A percentile compares a stretch with the other conserved stretches of the same genome.
Conservation (phyloP, 1,140 invertebrate species). For the Gerris buenoi region DNA sequence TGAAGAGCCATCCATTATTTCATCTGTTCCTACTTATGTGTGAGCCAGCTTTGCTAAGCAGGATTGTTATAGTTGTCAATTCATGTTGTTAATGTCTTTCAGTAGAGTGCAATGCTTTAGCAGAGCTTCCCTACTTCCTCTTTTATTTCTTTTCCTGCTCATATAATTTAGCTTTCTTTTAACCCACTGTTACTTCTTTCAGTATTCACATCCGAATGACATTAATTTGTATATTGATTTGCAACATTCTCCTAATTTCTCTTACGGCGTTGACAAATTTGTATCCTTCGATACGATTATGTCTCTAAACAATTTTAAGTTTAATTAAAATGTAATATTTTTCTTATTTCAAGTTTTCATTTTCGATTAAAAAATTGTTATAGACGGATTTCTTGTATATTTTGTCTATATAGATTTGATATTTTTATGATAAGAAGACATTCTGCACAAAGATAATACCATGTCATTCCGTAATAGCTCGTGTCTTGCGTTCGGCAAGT, state of each 20-base stretch:
- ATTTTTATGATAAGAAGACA: too few species aligned
- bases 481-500: too few species aligned
- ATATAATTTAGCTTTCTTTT: not conserved
- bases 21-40: slow-evolving; percentile 47
- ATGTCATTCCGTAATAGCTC: too few species aligned
- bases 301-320: not conserved
- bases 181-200: not conserved
- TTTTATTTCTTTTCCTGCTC: slow-evolving; percentile 12
- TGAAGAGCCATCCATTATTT: slow-evolving; percentile 36
- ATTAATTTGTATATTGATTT: not conserved
- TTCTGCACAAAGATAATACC: too few species aligned
- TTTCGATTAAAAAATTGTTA: too few species aligned
- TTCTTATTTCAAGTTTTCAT: not conserved
- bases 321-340: not conserved
- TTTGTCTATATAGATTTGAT: too few species aligned
- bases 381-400: too few species aligned
- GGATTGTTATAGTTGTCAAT: slow-evolving; percentile 12
- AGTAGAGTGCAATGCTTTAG: slow-evolving; percentile 18
- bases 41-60: slow-evolving; percentile 25
- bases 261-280: not conserved
- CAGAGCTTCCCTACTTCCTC: slow-evolving; percentile 15
- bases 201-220: not conserved
- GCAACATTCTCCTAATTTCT: not conserved
- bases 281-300: not conserved
- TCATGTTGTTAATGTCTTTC: slow-evolving; percentile 17